phyloP scores from a whole-genome alignment of 2,113 vertebrate genomes.

The Pyrgilauda ruficollis region DNA sequence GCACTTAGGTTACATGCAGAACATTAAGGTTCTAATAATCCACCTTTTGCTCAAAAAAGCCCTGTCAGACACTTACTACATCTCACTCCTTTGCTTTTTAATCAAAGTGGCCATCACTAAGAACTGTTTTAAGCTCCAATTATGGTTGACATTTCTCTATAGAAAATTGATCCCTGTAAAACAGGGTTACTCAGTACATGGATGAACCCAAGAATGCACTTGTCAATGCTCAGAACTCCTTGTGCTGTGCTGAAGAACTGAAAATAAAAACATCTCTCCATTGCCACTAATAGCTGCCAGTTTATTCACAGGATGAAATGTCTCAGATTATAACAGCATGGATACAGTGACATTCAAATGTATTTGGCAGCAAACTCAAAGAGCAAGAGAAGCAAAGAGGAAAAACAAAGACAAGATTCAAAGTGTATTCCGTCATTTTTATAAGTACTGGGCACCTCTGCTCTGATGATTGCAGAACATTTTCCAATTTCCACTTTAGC shows the following conservation, averaged over 20 bases:
- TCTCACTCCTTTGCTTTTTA: neutral
- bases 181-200: neutral
- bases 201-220: neutral
- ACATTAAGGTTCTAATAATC: neutral
- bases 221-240: neutral
- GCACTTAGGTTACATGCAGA: neutral
- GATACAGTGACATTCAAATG: conserved; percentile 39
- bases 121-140: neutral
- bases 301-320: conserved; percentile 17
- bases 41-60: neutral
- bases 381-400: neutral
- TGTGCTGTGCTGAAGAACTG: neutral
- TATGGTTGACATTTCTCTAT: neutral
- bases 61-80: neutral
- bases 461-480: neutral
- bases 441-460: neutral
- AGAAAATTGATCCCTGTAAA: neutral
- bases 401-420: neutral
- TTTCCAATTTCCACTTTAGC: neutral
- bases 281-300: conserved; percentile 15
- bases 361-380: conserved; percentile 22
- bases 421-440: neutral
- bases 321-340: conserved; percentile 10
- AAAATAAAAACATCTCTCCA: conserved; percentile 24
- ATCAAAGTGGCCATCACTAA: neutral